Evolutionary conservation across 2,888 invertebrate species (phyloP), one percentile per base, ranked within the genome.

Genomic region (Sinopyrophorus schimmeli): DNA sequence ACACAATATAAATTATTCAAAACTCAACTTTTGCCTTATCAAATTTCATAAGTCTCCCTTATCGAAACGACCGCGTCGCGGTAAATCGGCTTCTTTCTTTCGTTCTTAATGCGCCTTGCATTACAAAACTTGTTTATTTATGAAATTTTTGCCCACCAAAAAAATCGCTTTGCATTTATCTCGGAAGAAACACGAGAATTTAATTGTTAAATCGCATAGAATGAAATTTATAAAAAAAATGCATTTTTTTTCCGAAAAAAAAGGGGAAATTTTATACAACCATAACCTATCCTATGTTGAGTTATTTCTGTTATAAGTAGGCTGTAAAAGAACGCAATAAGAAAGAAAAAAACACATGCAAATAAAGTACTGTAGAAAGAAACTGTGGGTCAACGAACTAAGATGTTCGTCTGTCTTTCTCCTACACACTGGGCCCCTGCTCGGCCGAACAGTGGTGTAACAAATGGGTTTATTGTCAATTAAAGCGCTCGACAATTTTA

Each of bases 331-430:
- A 72, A 71, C 69, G 70, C 69, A 69, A 69, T 67, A 66, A 58
- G 59, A 70, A 54, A 63, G 64, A 68, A 73, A 72, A 71, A 71
- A 71, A 72, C 68, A 67, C 73, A 73, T 73, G 73, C 73, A 74
- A 73, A 74, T 73, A 74, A 73, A 74, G 73, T 72, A 68, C 71
- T 69, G 70, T 68, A 72, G 72, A 73, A 73, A 74, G 74, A 74
- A 74, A 72, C 70, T 65, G 60, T 65, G 64, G 73, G 74, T 73
- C 74, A 73, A 70, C 69, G 73, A 70, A 72, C 73, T 65, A 59
- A 66, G 68, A 64, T 67, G 66, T 70, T 65, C 62, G 60, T 64
- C 67, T 63, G 65, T 73, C 72, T 72, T 64, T 67, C 68, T 72
- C 72, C 69, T 68, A 70, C 72, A 70, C 71, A 71, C 61, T 56